Evolutionary conservation across 2,113 vertebrate genomes (phyloP), one percentile per base, ranked within the genome.

Genomic region (Dascyllus trimaculatus): DNA sequence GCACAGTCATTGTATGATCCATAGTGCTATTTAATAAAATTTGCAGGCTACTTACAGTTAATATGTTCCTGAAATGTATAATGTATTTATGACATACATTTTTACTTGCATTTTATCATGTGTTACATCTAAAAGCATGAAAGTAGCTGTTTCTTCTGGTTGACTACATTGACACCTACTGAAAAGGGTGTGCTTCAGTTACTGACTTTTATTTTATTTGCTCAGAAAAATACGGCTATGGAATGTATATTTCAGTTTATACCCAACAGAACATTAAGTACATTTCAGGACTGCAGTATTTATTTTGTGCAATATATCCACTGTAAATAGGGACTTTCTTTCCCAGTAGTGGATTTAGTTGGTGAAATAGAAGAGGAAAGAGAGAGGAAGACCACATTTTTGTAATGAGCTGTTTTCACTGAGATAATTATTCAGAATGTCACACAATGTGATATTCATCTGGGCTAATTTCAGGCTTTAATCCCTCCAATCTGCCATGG

Each of bases 371-470:
- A 64, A 24, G 19, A 46, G 43, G 22, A 49, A 43, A 18, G 13
- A 11, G 11, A 66, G 46, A 65, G 58, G 40, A 49, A 60, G 66
- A 79, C 29, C 51, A 51, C 72, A 84, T 87, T 85, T 85, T 88
- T 92, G 72, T 91, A 91, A 91, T 85, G 81, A 90, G 70, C 88
- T 71, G 80, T 88, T 93, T 91, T 92, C 91, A 90, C 64, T 90
- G 75, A 92, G 91, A 85, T 89, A 91, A 91, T 93, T 91, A 91
- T 88, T 93, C 89, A 91, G 84, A 88, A 81, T 89, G 88, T 89
- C 85, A 79, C 76, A 81, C 60, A 52, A 74, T 80, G 85, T 83
- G 87, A 91, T 90, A 86, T 84, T 91, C 81, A 89, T 87, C 89
- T 70, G 80, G 71, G 87, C 84, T 88, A 61, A 80, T 91, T 89